These are phyloP conservation scores for Listronotus oregonensis DNA, from an alignment of 1,140 invertebrate species.

Conservation along the genomic window DNA sequence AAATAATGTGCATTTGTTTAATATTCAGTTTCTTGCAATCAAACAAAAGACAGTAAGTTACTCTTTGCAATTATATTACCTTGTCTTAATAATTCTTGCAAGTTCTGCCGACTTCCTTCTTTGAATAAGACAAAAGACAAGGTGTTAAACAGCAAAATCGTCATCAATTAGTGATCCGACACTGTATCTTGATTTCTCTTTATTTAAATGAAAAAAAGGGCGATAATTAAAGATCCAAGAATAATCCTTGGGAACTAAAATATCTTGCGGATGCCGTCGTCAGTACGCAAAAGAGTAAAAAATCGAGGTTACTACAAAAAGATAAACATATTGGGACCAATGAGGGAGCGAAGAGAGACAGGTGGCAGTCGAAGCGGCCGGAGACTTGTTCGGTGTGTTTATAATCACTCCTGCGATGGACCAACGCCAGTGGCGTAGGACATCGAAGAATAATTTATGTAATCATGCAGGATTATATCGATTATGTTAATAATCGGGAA, in stretches of 20 bases:
- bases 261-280: conserved; percentile 10
- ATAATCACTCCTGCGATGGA: conserved; percentile 24
- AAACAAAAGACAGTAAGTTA: too few relatives aligned
- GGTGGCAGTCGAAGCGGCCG: conserved; percentile 25
- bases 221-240: conserved; percentile 28
- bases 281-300: conserved; percentile 8
- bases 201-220: background rate
- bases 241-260: conserved; percentile 14
- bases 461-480: too few relatives aligned
- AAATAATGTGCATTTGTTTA: too few relatives aligned
- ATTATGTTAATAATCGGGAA: too few relatives aligned
- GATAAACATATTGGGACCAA: conserved; percentile 28
- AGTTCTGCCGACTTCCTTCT: too few relatives aligned
- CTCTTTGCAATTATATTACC: too few relatives aligned
- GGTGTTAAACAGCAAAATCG: too few relatives aligned
- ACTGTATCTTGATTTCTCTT: conserved; percentile 7
- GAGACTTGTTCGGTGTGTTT: conserved; percentile 26
- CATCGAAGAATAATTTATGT: too few relatives aligned
- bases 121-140: too few relatives aligned
- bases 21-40: too few relatives aligned
- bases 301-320: conserved; percentile 29
- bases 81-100: too few relatives aligned
- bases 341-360: conserved; percentile 21
- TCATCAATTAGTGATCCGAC: background rate
- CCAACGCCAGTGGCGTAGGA: conserved; percentile 19